Base-by-base conservation (phyloP, 2,888 invertebrate genomes). In the Cephonodes hylas region DNA sequence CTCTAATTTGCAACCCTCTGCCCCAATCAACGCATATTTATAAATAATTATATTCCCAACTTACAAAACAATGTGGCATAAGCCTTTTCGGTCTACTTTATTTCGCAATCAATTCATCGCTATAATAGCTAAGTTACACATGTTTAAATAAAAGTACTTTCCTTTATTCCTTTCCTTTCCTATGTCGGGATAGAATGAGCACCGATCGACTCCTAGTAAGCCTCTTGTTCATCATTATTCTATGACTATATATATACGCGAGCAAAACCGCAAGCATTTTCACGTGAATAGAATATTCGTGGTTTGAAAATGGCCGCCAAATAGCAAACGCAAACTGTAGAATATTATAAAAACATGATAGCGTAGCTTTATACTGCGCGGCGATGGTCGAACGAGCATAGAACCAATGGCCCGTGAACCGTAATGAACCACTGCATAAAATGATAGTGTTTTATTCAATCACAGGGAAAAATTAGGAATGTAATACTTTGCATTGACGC, bases 401-500 rank as follows among this genome's bases (percentile, higher is more conserved):
- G 60, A 38, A 61, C 53, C 74, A 74, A 74, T 74, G 74, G 70
- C 64, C 42, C 66, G 76, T 66, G 71, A 74, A 71, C 68, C 65
- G 71, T 74, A 74, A 75, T 72, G 71, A 65, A 60, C 65, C 66
- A 22, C 62, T 61, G 62, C 65, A 64, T 58, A 44, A 58, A 42
- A 42, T 27, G 58, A 58, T 53, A 53, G 53, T 53, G 53, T 53
- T 53, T 53, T 53, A 53, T 53, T 53, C 53, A 53, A 53, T 53
- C 27, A 53, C 53, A 18, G 53, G 53, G 53, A 53, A 53, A 53
- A 53, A 53, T 53, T 53, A 53, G 53, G 53, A 27, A 20, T 53
- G 18, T 31, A 53, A 25, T 27, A 48, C 18, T 53, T 53, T 15
- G 18, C 53, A 53, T 18, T 15, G 27, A 27, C 53, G 53, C 27